Base-by-base conservation (phyloP, 2,888 invertebrate species). In the Nematopogon swammerdamellus region DNA sequence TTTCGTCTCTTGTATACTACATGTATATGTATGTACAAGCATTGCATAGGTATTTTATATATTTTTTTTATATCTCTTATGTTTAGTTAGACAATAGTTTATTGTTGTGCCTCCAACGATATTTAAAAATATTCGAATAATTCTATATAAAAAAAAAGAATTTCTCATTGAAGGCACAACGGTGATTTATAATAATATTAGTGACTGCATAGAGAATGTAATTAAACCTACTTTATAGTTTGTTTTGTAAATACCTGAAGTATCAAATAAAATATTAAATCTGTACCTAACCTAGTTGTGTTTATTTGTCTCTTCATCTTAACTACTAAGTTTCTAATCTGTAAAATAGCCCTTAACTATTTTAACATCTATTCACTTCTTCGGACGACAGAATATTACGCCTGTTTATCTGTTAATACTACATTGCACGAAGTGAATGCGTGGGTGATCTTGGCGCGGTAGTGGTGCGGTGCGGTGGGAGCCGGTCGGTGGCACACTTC, bases 301-400 rank as follows among this genome's bases (percentile, higher is more conserved):
- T 36, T 36, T 36, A 36, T 36, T 36, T 36, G 4, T 8, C 36
- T 36, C 3, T n/a, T 36, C 11, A 14, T 14, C n/a, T 36, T 36
- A 25, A 25, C 25, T 25, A 25, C 25, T 25, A 25, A 25, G 25
- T 25, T 25, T 25, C 25, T 25, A 6, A 4, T 25, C 4, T 25
- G 25, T 25, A 25, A 25, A 25, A 25, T 25, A 25, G 25, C 8
- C 25, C n/a, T n/a, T n/a, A n/a, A n/a, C n/a, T n/a, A n/a, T 18
- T n/a, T 17, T 17, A 45, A 45, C 18, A 19, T 45, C n/a, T 45
- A 45, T 45, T 30, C 36, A 45, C n/a, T n/a, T n/a, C n/a, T n/a
- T n/a, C n/a, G n/a, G n/a, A n/a, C n/a, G n/a, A n/a, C n/a, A n/a
- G n/a, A n/a, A n/a, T n/a, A n/a, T n/a, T n/a, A n/a, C n/a, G n/a